These are phyloP conservation scores for Onchidella celtica DNA, from an alignment of 2,888 invertebrate species.

Conservation along the genomic window DNA sequence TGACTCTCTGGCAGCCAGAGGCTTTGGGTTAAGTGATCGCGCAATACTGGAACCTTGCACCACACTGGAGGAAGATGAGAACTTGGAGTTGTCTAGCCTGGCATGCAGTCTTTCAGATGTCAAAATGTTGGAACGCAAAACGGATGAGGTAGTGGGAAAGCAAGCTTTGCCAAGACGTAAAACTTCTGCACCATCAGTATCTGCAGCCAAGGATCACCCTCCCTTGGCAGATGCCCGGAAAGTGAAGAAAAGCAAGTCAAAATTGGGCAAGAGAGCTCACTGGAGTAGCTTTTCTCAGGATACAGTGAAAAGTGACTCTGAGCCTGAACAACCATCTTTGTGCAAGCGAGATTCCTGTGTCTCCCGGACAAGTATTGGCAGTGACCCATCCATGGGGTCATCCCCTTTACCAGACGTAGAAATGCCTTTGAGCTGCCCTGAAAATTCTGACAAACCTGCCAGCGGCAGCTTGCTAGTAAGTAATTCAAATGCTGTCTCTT, in stretches of 20 bases:
- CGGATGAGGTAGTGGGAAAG: background rate
- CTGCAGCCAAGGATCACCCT: background rate
- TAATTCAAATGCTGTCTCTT: background rate
- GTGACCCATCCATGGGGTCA: conserved; percentile 24
- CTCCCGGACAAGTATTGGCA: conserved; percentile 50
- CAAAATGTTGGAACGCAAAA: background rate
- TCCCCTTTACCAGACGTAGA: conserved; percentile 72
- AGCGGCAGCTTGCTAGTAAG: background rate
- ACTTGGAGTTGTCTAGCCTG: background rate
- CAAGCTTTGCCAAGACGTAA: background rate
- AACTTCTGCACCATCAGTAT: background rate
- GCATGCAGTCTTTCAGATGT: conserved; percentile 10
- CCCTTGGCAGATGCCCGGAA: background rate
- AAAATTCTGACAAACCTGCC: background rate
- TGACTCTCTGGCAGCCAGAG: background rate
- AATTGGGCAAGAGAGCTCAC: no score
- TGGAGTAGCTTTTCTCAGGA: background rate
- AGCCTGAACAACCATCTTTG: background rate
- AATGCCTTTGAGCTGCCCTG: conserved; percentile 39
- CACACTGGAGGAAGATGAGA: background rate
- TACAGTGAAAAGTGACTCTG: background rate
- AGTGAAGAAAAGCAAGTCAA: no score
- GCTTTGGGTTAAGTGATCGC: background rate
- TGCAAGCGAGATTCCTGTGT: conserved; percentile 17
- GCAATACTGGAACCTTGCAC: conserved; percentile 29